A percentile compares a stretch with the other conserved stretches of the same genome.
These are phyloP conservation scores for Tachina fera DNA, from an alignment of 2,888 invertebrate genomes.

Conservation along the genomic window DNA sequence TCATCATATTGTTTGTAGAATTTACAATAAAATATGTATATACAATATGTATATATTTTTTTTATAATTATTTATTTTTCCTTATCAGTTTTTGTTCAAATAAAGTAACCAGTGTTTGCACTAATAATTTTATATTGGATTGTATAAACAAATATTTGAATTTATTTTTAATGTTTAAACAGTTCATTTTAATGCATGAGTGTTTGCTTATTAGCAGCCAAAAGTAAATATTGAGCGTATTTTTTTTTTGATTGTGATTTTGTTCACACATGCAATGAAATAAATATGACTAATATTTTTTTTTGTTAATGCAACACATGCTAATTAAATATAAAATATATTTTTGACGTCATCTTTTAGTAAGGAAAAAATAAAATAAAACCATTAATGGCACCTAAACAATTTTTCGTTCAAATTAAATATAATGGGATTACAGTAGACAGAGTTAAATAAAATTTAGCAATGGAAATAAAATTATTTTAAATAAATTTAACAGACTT, in stretches of 20 bases:
- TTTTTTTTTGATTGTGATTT: neutral
- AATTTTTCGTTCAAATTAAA: no score
- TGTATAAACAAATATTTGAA: slow-evolving; percentile 58
- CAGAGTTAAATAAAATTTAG: no score
- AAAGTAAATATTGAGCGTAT: slow-evolving; percentile 21
- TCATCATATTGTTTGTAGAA: slow-evolving; percentile 37
- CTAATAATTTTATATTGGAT: slow-evolving; percentile 33
- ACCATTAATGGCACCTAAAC: no score
- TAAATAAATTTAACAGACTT: no score
- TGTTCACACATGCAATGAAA: slow-evolving; percentile 38
- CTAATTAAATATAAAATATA: slow-evolving; percentile 2
- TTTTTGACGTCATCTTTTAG: neutral
- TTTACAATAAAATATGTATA: slow-evolving; percentile 30
- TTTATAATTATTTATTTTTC: slow-evolving; percentile 17
- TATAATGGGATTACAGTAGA: no score
- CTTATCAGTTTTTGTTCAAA: slow-evolving; percentile 54
- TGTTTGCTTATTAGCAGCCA: slow-evolving; percentile 22
- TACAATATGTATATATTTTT: neutral
- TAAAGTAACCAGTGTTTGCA: slow-evolving; percentile 52
- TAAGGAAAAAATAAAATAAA: neutral
- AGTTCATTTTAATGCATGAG: slow-evolving; percentile 32
- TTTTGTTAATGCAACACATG: neutral
- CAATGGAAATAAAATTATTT: no score
- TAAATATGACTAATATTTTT: neutral
- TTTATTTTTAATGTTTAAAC: slow-evolving; percentile 48